A percentile compares a stretch with the other conserved stretches of the same genome.
Conservation (phyloP, 2,888 invertebrate genomes). For the Sturmia bella region DNA sequence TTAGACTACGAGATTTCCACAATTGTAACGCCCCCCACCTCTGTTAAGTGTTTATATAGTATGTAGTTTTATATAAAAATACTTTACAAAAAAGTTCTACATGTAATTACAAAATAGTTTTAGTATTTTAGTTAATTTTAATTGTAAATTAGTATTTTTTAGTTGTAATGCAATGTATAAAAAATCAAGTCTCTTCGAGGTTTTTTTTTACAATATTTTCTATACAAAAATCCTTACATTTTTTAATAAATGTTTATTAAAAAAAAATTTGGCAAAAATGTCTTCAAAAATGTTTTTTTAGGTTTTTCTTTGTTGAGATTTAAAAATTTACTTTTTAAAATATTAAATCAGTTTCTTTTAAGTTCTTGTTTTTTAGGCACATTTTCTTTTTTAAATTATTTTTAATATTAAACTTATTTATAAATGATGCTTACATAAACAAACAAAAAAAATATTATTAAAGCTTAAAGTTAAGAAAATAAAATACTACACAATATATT, state of each 20-base stretch:
- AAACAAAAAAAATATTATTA: constrained; percentile 65
- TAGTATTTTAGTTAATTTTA: constrained; percentile 30
- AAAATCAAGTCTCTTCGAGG: constrained; percentile 68
- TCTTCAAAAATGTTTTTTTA: constrained; percentile 49
- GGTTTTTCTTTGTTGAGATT: constrained; percentile 22
- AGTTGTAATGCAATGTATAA: constrained; percentile 35
- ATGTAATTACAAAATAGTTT: constrained; percentile 41
- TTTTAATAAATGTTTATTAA: constrained; percentile 15
- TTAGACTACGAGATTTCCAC: neutral
- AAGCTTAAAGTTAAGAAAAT: constrained; percentile 77
- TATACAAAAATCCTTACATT: constrained; percentile 43
- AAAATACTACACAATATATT: constrained; percentile 59
- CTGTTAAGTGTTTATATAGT: neutral
- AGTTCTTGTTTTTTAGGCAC: constrained; percentile 67
- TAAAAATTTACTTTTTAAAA: constrained; percentile 26
- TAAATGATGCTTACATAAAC: constrained; percentile 5
- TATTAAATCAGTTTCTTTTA: constrained; percentile 65
- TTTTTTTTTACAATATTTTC: constrained; percentile 43
- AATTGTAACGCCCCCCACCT: neutral
- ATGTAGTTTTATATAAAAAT: constrained; percentile 1
- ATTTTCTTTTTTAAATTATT: constrained; percentile 56
- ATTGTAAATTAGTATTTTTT: constrained; percentile 13
- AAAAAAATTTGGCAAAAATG: constrained; percentile 67
- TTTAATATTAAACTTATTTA: constrained; percentile 46
- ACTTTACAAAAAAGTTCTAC: neutral